A percentile compares a stretch with the other conserved stretches of the same genome.
Conservation (phyloP, 1,140 invertebrate genomes). For the Aphelinus certus region DNA sequence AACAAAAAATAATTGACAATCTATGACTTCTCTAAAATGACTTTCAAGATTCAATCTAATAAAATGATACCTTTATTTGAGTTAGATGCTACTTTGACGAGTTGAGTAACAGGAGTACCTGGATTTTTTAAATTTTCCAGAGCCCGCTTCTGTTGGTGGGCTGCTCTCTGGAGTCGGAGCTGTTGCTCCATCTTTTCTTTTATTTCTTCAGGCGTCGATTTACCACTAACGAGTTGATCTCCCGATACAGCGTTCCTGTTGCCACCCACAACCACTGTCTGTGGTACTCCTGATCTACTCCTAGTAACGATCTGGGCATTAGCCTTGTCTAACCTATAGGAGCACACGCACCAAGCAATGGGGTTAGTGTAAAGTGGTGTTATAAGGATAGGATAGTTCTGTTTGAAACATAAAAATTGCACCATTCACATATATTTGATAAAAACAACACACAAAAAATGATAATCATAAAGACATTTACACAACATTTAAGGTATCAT, state of each 20-base stretch:
- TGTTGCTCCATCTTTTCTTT: conserved; percentile 93
- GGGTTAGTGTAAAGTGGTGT: conserved; percentile 58
- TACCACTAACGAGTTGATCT: conserved; percentile 65
- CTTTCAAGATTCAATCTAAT: background rate
- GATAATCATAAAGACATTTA: too few species aligned
- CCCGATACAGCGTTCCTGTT: conserved; percentile 48
- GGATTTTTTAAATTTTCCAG: conserved; percentile 70
- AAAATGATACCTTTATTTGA: conserved; percentile 62
- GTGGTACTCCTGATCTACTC: conserved; percentile 75
- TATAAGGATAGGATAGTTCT: conserved; percentile 51
- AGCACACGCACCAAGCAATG: conserved; percentile 62
- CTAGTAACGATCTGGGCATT: conserved; percentile 78
- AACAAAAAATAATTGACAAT: conserved; percentile 30
- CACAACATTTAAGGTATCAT: too few species aligned
- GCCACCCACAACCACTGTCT: conserved; percentile 51
- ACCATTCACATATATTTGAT: too few species aligned
- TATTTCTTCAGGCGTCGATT: conserved; percentile 79
- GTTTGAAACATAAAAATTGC: too few species aligned
- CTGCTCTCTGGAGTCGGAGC: conserved; percentile 83
- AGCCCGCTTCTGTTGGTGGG: conserved; percentile 85
- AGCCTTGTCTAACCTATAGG: conserved; percentile 71
- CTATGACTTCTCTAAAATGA: background rate
- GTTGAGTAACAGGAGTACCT: conserved; percentile 58
- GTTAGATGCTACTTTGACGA: conserved; percentile 69
- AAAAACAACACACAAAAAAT: too few species aligned